Base-by-base conservation (phyloP, 2,888 invertebrate genomes). In the Panopea generosa region DNA sequence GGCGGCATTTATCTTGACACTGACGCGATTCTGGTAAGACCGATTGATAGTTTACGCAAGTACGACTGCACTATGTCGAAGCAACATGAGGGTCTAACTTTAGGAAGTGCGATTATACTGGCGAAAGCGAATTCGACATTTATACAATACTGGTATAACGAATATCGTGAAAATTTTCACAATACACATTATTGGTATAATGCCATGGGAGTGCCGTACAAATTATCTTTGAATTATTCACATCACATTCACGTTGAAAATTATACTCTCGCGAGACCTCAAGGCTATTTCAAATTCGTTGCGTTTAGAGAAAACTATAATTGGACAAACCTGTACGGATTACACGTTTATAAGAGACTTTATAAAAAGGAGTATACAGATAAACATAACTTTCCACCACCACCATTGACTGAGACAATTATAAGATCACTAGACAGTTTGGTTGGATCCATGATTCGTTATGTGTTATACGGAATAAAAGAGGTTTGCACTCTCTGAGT, bases 121-220 rank as follows among this genome's bases (percentile, higher is more conserved):
- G 49, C 66, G 2, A 56, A 67, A 56, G 29, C 43, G 56, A 73
- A 73, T 50, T 60, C 73, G 14, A 40, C 61, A 3, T 73, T 73
- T 57, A n/a, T 73, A 11, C 45, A 33, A 18, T 38, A 20, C 40
- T n/a, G n/a, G n/a, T n/a, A n/a, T n/a, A n/a, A n/a, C n/a, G n/a
- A n/a, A n/a, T n/a, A n/a, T n/a, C n/a, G 33, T 22, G 56, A 55
- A 2, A 18, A 72, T 20, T 73, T 65, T 43, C 56, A 18, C 26
- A 24, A 26, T 7, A n/a, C 38, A 2, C 45, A 33, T 20, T 73
- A 67, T 40, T 49, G 47, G 11, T 62, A 56, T n/a, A 73, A 73
- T 43, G 50, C 66, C 4, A 61, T 73, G 61, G 20, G 53, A 26
- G 63, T 59, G 11, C 66, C 60, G 4, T 40, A n/a, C 14, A 20